A percentile compares a stretch with the other conserved stretches of the same genome.
Evolutionary conservation across 37 sponge, comb jelly and placozoan species (phyloP).

Genomic region (Chondrilla cf. caribensis): DNA sequence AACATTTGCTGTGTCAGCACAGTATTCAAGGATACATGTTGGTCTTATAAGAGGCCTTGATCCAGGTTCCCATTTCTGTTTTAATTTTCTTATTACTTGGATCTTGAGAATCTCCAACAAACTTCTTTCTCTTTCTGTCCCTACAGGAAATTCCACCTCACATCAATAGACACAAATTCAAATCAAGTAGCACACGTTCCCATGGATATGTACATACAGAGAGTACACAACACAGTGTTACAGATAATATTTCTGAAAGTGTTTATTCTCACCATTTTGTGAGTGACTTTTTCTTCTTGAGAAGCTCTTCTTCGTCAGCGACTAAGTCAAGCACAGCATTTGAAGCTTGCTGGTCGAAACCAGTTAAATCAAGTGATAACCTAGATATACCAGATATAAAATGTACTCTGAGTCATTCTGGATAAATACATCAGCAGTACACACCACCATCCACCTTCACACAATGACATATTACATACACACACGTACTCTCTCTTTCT

Average conservation of each 20-base stretch:
- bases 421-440: not conserved
- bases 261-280: slow-evolving; percentile 39
- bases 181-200: not conserved
- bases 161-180: not conserved
- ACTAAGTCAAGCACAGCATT: slow-evolving; percentile 65
- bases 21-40: slow-evolving; percentile 29
- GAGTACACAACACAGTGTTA: too few relatives aligned
- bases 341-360: slow-evolving; percentile 55
- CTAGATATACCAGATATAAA: slow-evolving; percentile 25
- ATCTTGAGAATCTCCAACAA: slow-evolving; percentile 66
- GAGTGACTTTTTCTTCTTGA: slow-evolving; percentile 25
- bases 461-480: not conserved
- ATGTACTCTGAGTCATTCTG: too few relatives aligned
- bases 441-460: not conserved
- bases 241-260: too few relatives aligned
- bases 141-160: slow-evolving; percentile 26
- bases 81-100: slow-evolving; percentile 66
- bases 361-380: slow-evolving; percentile 30
- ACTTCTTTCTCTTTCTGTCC: slow-evolving; percentile 96
- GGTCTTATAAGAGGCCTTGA: slow-evolving; percentile 83
- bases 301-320: slow-evolving; percentile 54
- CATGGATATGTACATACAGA: too few relatives aligned
- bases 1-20: too few relatives aligned
- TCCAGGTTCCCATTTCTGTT: slow-evolving; percentile 86
- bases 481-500: not conserved